A percentile compares a stretch with the other conserved stretches of the same genome.
Conservation (phyloP, 2,888 invertebrate genomes). For the Aporophyla lueneburgensis region DNA sequence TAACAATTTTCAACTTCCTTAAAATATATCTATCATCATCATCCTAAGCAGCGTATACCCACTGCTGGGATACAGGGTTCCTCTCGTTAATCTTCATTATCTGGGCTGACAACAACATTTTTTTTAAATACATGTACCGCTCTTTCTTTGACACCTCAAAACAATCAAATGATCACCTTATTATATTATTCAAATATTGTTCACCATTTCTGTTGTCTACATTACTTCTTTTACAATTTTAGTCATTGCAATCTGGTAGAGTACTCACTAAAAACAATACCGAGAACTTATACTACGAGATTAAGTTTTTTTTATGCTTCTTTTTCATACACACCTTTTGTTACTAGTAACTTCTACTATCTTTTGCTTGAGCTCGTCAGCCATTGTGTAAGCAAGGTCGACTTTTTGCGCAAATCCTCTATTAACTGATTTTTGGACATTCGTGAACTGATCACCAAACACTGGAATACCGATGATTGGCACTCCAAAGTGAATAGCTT, state of each 20-base stretch:
- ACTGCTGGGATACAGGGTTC: too few species aligned
- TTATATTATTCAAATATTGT: neutral
- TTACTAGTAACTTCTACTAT: slow-evolving; percentile 68
- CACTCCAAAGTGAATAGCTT: slow-evolving; percentile 74
- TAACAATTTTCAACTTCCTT: neutral
- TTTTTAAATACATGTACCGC: neutral
- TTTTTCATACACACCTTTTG: slow-evolving; percentile 62
- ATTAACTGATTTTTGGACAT: slow-evolving; percentile 67
- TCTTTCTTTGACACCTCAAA: neutral
- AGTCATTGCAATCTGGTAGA: neutral
- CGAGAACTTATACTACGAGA: neutral
- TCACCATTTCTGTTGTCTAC: neutral
- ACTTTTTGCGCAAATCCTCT: slow-evolving; percentile 73
- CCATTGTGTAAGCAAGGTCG: slow-evolving; percentile 66
- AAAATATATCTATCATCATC: too few species aligned
- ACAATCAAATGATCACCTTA: neutral
- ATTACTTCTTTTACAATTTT: neutral
- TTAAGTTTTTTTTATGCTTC: too few species aligned
- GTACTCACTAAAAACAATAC: neutral
- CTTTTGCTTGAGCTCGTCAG: slow-evolving; percentile 65
- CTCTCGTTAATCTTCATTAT: neutral
- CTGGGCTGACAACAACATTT: neutral
- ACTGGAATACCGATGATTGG: slow-evolving; percentile 78
- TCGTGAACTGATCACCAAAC: slow-evolving; percentile 75
- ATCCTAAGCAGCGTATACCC: too few species aligned